Evolutionary conservation across 2,888 invertebrate genomes (phyloP), one percentile per base, ranked within the genome.

Genomic region (Poecilus cupreus): DNA sequence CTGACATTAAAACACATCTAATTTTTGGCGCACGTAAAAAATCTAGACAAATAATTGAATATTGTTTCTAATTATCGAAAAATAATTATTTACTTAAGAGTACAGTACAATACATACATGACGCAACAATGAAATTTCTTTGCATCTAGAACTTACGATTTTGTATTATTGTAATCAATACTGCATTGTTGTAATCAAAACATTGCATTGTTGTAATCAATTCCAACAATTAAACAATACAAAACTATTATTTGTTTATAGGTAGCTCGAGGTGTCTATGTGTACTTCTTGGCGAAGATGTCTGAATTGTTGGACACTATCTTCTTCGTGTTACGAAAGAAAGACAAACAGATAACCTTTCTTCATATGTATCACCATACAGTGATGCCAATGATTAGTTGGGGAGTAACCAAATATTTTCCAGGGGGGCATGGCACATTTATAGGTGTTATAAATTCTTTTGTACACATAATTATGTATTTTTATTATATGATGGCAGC

Each of bases 301-400:
- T 94, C 96, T 0, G 98, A 98, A 88, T 93, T 98, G 2, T 91
- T 97, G 74, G 97, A 98, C 87, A 97, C 97, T 0, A 93, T 97
- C 20, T 98, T 98, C 91, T 98, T 98, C 89, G 96, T 98, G 16
- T 91, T 98, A 85, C 92, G 98, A 76, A 98, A 98, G 90, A 98
- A 97, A 87, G 93, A 96, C 84, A 93, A 93, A 5, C 98, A 98
- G 90, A 94, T 98, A 74, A 95, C 96, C 0, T 96, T 96, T 88
- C 92, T 98, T 77, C 98, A 98, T 87, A 92, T 98, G 85, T 97
- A 97, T 87, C 98, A 98, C 88, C 98, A 98, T 87, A 96, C 97
- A 0, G 95, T 97, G 57, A 98, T 98, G 98, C 97, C 97, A 0
- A 92, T 97, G 92, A 94, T 96, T 85, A 96, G 96, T 76, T 98